Conservation (phyloP, 2,113 vertebrate genomes). For the Chloebia gouldiae region DNA sequence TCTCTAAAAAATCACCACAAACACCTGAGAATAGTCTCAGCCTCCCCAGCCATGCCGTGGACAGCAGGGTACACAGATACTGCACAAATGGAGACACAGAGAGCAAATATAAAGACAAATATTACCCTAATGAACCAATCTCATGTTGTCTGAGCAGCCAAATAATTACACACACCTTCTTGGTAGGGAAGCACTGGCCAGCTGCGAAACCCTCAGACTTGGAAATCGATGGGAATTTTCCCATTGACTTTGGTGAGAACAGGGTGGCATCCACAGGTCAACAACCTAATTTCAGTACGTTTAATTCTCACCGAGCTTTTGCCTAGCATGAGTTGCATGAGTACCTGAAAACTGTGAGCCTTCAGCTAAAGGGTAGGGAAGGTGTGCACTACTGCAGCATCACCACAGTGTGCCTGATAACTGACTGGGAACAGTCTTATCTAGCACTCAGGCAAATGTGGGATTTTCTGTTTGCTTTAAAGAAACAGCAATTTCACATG, state of each 20-base stretch:
- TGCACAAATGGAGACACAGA: not conserved
- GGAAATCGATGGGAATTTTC: not conserved
- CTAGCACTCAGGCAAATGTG: not conserved
- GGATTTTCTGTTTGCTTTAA: not conserved
- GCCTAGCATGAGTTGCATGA: not conserved
- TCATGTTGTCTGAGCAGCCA: not conserved
- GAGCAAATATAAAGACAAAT: not conserved
- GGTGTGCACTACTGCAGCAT: not conserved
- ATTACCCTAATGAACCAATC: not conserved
- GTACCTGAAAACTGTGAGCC: not conserved
- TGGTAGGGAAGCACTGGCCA: not conserved
- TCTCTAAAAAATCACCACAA: not conserved
- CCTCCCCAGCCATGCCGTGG: not conserved
- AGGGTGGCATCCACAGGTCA: not conserved
- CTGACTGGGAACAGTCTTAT: not conserved
- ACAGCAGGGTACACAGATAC: accelerated
- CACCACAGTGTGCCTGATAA: not conserved
- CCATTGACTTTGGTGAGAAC: not conserved
- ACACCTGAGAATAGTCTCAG: not conserved
- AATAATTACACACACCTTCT: not conserved
- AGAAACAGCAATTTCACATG: not conserved
- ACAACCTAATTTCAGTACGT: not conserved
- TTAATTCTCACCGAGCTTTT: not conserved
- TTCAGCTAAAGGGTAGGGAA: not conserved
- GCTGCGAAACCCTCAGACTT: not conserved